Base-by-base conservation (phyloP, 2,113 vertebrate species). In the Bostrychus sinensis region DNA sequence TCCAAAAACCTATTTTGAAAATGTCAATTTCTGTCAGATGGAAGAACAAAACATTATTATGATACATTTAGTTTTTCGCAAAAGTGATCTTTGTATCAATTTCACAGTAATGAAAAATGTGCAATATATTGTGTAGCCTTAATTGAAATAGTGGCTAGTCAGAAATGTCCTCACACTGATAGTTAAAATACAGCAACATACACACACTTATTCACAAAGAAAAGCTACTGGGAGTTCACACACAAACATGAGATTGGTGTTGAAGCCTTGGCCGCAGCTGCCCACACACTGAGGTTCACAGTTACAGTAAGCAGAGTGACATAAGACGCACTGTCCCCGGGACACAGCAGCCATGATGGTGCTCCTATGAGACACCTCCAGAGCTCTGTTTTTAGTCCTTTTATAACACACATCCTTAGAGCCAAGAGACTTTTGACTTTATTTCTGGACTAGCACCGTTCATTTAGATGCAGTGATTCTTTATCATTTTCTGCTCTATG, bases 181-280 rank as follows among this genome's bases (percentile, higher is more conserved):
- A 8, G 50, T 14, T 23, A 19, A 36, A n/a, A n/a, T 30, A 28
- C 37, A 13, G n/a, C 16, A n/a, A 30, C 14, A 50, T 11, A 53
- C 16, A 32, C 2, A 62, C 2, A 26, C 14, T 50, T 12, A 55
- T 41, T 57, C 48, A 61, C 26, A 70, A 16, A 50, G 39, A 9
- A 67, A 42, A 50, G 20, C 51, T 56, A 43, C 43, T 32, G 67
- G 56, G 50, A 38, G 37, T 41, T 56, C 17, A 51, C 2, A 39
- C 36, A 64, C 30, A 64, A 57, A 79, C 61, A 80, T 37, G 5
- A 51, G 79, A 80, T 77, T 53, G 42, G 58, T 78, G 58, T 81
- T 81, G 77, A 85, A 72, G 79, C 67, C 67, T 80, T 56, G 62
- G 45, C 56, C 60, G 56, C n/a, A 71, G 53, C 76, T 68, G 63